Evolutionary conservation across 1,140 invertebrate species (phyloP).

Genomic region (Saccostrea echinata): DNA sequence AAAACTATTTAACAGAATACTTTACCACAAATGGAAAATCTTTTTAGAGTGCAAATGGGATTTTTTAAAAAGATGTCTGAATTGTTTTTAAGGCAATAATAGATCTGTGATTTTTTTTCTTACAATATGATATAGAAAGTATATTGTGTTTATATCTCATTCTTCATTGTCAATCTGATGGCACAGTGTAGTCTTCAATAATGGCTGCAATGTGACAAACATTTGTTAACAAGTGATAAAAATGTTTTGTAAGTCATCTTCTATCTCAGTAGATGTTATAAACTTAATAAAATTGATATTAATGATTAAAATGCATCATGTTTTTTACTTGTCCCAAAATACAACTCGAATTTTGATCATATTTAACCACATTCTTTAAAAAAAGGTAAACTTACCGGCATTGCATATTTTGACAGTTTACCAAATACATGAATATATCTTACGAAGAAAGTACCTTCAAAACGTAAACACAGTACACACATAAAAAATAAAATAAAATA

Average conservation of each 20-base stretch:
- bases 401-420: background rate
- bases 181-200: background rate
- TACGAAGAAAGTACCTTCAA: no score
- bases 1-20: background rate
- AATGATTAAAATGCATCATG: background rate
- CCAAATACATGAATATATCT: no score
- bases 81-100: background rate
- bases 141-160: background rate
- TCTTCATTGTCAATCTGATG: background rate
- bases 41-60: background rate
- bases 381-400: background rate
- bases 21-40: background rate
- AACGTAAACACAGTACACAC: no score
- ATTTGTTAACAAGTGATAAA: constrained; percentile 11
- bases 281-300: constrained; percentile 38
- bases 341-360: background rate
- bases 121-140: background rate
- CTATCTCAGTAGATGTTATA: constrained; percentile 33
- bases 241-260: constrained; percentile 34
- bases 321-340: background rate
- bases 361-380: background rate
- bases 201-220: background rate
- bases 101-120: constrained; percentile 30
- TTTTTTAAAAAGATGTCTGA: background rate
- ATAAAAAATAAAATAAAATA: no score